Evolutionary conservation across 2,113 vertebrate genomes (phyloP), one percentile per base, ranked within the genome.

Genomic region (Ascaphus truei): DNA sequence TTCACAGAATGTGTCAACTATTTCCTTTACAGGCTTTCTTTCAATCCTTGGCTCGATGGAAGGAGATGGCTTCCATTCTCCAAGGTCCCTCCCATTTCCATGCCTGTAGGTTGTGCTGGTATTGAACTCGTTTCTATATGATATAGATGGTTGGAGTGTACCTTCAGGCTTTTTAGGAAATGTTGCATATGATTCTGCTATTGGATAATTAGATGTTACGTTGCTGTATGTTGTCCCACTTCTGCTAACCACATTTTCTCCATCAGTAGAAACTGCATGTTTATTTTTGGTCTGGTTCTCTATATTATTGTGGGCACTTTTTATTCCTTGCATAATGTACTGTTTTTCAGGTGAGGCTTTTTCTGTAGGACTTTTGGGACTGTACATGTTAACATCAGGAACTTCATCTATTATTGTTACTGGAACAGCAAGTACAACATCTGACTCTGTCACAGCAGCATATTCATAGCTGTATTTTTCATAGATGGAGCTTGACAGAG

Each of bases 331-430:
- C 37, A 60, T 62, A 59, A 22, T 0, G 1, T 29, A 56, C 65
- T 11, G 50, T 8, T 72, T 55, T 68, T 63, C 10, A 29, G 65
- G 50, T 50, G 72, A 12, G 13, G 58, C 3, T 39, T 39, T 73
- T 56, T 78, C 75, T 47, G 78, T 73, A 29, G 69, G 73, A 75
- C 76, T 71, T 15, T 34, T 39, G 12, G 58, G 36, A 20, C 72
- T 69, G 45, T 2, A 61, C 13, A 18, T 72, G 62, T 77, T 75
- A 22, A 85, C 72, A 59, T 91, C 89, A 47, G 85, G 76, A 68
- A 88, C 80, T 75, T 93, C 92, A 73, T 96, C 94, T 36, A 98
- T 98, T 52, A 93, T 80, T 1, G 97, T 98, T 62, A 99, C 92
- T 20, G 97, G 97, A 76, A 98, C 88, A 20, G 88, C 72, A 78